Evolutionary conservation across 2,888 invertebrate species (phyloP), one percentile per base, ranked within the genome.

Genomic region (Corbicula japonica): DNA sequence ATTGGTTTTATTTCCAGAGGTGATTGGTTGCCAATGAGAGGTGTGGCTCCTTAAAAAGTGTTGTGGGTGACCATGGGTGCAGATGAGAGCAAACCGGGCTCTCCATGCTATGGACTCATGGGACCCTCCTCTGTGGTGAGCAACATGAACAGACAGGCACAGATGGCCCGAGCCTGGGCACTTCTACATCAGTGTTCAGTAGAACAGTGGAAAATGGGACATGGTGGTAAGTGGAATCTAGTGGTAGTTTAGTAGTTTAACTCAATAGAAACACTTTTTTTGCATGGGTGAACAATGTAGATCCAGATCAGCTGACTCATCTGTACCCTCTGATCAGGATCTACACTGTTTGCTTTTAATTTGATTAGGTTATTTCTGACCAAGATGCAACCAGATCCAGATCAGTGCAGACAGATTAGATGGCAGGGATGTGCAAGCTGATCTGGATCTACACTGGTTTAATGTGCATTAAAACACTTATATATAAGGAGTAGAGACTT

Each of bases 141-240:
- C 58, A 92, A 92, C 86, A 88, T 90, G 84, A 90, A 90, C 83
- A 79, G 90, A n/a, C 89, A 90, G 75, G 91, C 91, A 58, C 86
- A 88, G 52, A 87, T 90, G 50, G 91, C 91, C 1, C 66, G 89
- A 21, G 87, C 92, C 4, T 93, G 93, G 92, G 91, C 92, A 5
- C 87, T 93, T 2, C 89, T 92, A 1, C 92, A 93, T 62, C 92
- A 93, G 87, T 92, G 92, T 73, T 90, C 92, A 1, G 72, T 92
- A 35, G 92, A 92, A 58, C 91, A 92, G 80, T 93, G 93, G 93
- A 92, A 91, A 80, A 84, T 86, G 26, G 92, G 92, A 26, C 92
- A 92, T 84, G 90, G 90, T 86, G 91, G 92, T 92, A 69, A 2
- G 80, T 72, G 50, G 12, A 30, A 21, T 34, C 18, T 46, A 26